phyloP scores from a whole-genome alignment of 2,113 vertebrate genomes.

The Saimiri boliviensis region DNA sequence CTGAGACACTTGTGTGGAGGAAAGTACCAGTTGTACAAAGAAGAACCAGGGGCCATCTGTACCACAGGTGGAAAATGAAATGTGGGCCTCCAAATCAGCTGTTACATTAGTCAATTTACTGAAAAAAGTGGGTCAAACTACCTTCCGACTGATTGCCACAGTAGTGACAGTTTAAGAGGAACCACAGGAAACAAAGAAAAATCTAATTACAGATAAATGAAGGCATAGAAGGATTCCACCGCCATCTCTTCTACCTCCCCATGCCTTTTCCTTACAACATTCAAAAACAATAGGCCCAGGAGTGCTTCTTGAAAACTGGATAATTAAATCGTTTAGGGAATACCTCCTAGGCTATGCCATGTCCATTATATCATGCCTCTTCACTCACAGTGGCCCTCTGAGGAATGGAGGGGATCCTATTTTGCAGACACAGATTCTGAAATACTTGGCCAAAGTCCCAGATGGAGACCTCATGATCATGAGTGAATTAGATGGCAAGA shows the following conservation, averaged over 20 bases:
- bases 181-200: neutral
- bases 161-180: neutral
- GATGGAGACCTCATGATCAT: neutral
- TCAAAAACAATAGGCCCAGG: neutral
- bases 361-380: neutral
- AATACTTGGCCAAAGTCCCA: neutral
- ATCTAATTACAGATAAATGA: neutral
- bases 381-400: neutral
- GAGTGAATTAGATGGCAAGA: neutral
- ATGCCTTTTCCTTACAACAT: slow-evolving; percentile 3
- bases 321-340: slow-evolving; percentile 14
- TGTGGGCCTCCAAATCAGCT: neutral
- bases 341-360: neutral
- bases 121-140: neutral
- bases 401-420: neutral
- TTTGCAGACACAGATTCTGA: neutral
- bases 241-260: neutral
- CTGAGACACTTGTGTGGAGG: neutral
- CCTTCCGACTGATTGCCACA: neutral
- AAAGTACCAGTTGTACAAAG: neutral
- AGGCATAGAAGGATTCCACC: neutral
- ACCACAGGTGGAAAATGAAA: neutral
- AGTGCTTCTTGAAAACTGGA: neutral
- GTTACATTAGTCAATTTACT: neutral
- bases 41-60: neutral